phyloP scores from a whole-genome alignment of 2,113 vertebrate species.

The Clarias macrocephalus region DNA sequence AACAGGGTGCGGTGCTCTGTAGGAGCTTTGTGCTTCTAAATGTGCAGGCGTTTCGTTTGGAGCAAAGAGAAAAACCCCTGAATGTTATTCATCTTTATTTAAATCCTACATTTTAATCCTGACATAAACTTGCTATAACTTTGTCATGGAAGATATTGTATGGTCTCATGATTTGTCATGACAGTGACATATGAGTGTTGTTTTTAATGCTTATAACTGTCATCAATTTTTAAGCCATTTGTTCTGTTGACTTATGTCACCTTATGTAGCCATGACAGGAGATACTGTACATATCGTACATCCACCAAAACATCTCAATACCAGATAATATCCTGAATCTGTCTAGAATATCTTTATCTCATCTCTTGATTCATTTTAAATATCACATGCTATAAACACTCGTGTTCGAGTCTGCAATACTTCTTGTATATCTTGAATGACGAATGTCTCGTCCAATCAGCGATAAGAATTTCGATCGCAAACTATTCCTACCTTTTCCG shows the following conservation, averaged over 20 bases:
- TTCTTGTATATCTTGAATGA: no score
- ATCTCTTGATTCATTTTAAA: neutral
- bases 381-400: neutral
- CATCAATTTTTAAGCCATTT: neutral
- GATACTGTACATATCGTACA: neutral
- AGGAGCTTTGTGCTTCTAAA: neutral
- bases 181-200: neutral
- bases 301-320: neutral
- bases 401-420: neutral
- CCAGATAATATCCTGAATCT: neutral
- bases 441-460: no score
- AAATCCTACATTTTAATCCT: neutral
- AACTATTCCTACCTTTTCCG: no score
- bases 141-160: neutral
- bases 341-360: neutral
- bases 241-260: neutral
- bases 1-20: conserved; percentile 3
- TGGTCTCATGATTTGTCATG: no score
- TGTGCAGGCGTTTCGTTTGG: neutral
- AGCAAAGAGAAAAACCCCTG: neutral
- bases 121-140: neutral
- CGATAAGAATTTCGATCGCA: no score
- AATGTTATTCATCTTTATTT: neutral
- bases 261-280: neutral
- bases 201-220: neutral